These are phyloP conservation scores for Pangasianodon gigas DNA, from an alignment of 2,113 vertebrate genomes.

Conservation along the genomic window DNA sequence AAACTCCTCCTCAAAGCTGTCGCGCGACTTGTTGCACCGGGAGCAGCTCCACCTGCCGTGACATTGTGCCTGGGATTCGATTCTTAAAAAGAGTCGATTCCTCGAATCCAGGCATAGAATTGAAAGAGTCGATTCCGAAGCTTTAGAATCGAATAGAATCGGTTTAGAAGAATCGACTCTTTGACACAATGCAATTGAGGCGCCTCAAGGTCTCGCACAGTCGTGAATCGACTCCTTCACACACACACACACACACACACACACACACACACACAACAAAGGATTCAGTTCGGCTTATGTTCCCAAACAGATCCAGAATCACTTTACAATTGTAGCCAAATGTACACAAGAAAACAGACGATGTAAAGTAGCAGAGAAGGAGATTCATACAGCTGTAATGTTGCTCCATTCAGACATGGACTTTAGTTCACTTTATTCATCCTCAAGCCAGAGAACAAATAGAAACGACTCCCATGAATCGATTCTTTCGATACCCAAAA, in stretches of 20 bases:
- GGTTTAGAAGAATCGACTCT: neutral
- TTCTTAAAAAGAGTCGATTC: neutral
- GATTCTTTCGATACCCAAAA: neutral
- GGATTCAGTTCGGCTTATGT: neutral
- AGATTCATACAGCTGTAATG: neutral
- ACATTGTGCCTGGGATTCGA: neutral
- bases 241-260: neutral
- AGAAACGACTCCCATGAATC: neutral
- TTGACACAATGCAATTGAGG: neutral
- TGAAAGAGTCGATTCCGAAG: neutral
- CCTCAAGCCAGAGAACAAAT: neutral
- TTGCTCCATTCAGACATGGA: neutral
- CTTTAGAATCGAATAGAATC: neutral
- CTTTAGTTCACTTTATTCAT: neutral
- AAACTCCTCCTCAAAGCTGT: constrained; percentile 63
- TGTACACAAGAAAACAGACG: neutral
- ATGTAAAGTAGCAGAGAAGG: neutral
- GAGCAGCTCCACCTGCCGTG: neutral
- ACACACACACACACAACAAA: neutral
- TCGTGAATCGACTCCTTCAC: neutral
- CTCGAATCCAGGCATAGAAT: no score
- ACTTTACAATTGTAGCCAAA: no score
- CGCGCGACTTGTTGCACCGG: constrained; percentile 14
- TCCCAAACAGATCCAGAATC: no score
- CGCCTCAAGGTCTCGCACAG: neutral